Percentiles rank a stretch among this genome's conserved stretches.
Evolutionary conservation across 35 echinoderm and acorn worm genomes (phyloP).

Genomic region (Holothuria glaberrima): DNA sequence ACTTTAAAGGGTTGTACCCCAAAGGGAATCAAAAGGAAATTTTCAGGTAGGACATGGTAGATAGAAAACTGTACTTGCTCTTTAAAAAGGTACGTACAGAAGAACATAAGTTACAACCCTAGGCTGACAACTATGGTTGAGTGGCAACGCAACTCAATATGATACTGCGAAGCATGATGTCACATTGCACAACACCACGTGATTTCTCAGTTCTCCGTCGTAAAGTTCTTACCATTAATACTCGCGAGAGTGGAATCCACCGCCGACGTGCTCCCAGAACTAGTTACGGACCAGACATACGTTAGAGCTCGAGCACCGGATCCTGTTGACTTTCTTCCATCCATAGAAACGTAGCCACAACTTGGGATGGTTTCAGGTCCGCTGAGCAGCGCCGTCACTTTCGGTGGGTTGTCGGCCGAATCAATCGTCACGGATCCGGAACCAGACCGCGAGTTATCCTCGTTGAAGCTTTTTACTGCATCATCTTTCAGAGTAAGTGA

Average conservation of each 20-base stretch:
- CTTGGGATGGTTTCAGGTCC: conserved; percentile 83
- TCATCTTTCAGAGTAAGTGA: conserved; percentile 58
- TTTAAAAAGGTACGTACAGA: no score
- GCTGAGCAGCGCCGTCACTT: conserved; percentile 68
- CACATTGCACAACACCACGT: no score
- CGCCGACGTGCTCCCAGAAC: conserved; percentile 51
- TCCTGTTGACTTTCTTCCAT: conserved; percentile 82
- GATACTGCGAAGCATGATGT: no score
- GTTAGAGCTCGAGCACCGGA: conserved; percentile 75
- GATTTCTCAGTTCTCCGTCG: no score
- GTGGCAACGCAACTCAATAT: no score
- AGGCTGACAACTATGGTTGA: no score
- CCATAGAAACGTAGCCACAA: conserved; percentile 78
- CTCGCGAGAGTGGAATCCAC: conserved; percentile 48
- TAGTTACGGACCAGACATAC: conserved; percentile 75
- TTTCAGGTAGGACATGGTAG: no score
- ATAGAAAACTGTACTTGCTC: no score
- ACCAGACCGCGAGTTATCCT: conserved; percentile 63
- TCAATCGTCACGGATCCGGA: conserved; percentile 43
- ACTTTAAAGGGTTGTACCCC: no score
- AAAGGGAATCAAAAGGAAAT: no score
- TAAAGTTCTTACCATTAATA: conserved; percentile 61
- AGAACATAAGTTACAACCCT: no score
- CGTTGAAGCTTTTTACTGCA: conserved; percentile 71
- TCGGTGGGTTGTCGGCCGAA: conserved; percentile 60